Evolutionary conservation across 2,888 invertebrate species (phyloP).

Genomic region (Lepidocyrtoides sp.): DNA sequence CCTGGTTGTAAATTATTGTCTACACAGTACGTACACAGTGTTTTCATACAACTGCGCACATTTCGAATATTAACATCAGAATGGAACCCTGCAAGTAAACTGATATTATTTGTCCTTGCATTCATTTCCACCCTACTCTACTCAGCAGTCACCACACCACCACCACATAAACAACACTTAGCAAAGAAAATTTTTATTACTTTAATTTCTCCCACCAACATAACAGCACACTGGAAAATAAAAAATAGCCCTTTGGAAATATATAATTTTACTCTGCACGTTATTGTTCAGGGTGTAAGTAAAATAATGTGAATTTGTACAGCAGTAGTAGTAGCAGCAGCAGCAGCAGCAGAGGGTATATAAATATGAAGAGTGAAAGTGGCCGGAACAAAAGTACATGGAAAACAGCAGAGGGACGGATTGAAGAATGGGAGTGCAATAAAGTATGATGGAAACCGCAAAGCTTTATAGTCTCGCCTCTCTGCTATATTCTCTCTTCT

Average conservation of each 20-base stretch:
- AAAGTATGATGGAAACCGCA: conserved; percentile 46
- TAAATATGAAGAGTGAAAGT: not conserved
- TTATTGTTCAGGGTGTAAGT: not conserved
- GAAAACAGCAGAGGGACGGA: not conserved
- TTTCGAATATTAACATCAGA: not conserved
- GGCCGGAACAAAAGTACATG: not conserved
- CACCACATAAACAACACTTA: not conserved
- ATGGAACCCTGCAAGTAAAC: not conserved
- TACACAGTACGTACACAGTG: not conserved
- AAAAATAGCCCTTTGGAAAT: not conserved
- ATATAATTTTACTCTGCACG: not conserved
- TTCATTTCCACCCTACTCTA: not conserved
- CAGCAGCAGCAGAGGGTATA: too few relatives aligned
- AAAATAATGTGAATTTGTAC: not conserved
- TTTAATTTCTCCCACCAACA: not conserved
- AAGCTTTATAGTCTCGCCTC: conserved; percentile 33
- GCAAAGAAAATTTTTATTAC: conserved; percentile 6
- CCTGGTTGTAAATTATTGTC: not conserved
- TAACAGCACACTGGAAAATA: not conserved
- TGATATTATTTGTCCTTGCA: not conserved
- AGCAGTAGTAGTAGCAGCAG: too few relatives aligned
- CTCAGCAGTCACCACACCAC: not conserved
- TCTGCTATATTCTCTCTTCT: not conserved
- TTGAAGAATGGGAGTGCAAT: conserved; percentile 28
- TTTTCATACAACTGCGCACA: not conserved